Percentiles rank a stretch among this genome's conserved stretches.
phyloP scores from a whole-genome alignment of 2,888 invertebrate genomes.

The Metacarcinus magister region DNA sequence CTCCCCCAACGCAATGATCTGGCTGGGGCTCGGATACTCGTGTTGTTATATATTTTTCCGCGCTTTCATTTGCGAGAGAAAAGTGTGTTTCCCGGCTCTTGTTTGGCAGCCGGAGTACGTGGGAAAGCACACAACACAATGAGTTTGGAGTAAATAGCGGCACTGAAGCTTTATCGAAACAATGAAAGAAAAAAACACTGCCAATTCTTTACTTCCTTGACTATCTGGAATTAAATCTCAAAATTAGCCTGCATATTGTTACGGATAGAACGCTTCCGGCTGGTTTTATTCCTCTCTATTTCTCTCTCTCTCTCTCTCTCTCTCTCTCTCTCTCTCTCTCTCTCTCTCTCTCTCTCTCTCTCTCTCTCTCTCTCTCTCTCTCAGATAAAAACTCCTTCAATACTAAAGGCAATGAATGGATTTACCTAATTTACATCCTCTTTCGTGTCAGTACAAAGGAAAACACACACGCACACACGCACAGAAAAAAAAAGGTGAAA shows the following conservation, averaged over 20 bases:
- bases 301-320: too few species aligned
- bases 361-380: too few species aligned
- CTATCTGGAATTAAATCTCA: slow-evolving; percentile 39
- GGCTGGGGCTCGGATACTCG: not conserved
- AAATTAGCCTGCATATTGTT: slow-evolving; percentile 39
- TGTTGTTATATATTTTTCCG: not conserved
- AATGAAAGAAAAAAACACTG: not conserved
- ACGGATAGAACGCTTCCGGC: not conserved
- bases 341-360: too few species aligned
- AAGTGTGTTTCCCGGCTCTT: not conserved
- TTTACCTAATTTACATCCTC: too few species aligned
- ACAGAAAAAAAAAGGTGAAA: too few species aligned
- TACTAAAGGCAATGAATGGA: too few species aligned
- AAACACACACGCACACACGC: too few species aligned
- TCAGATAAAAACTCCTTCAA: too few species aligned
- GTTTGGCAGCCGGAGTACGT: not conserved
- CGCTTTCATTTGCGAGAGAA: not conserved
- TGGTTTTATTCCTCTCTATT: not conserved
- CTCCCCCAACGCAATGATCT: too few species aligned
- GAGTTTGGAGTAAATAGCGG: slow-evolving; percentile 7
- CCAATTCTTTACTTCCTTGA: not conserved
- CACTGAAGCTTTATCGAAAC: slow-evolving; percentile 8
- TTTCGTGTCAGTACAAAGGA: too few species aligned
- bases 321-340: too few species aligned
- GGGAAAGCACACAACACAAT: not conserved